phyloP scores from a whole-genome alignment of 1,140 invertebrate species.

The Thaumatotibia leucotreta region DNA sequence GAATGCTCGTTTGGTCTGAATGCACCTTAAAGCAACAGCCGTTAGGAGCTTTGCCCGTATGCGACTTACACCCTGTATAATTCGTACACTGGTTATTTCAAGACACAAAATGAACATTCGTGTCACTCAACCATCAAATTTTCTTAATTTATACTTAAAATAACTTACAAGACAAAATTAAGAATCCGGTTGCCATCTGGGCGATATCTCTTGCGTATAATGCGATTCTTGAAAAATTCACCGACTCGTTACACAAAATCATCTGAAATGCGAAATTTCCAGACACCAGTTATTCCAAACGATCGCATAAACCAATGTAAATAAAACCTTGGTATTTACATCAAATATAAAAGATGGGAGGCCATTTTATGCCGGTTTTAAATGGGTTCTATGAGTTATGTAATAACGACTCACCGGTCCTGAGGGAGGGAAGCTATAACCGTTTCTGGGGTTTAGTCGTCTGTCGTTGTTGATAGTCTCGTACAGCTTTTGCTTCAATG shows the following conservation, averaged over 20 bases:
- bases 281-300: neutral
- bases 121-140: neutral
- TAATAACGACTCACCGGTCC: neutral
- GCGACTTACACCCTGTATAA: too few species aligned
- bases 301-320: neutral
- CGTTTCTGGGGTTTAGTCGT: neutral
- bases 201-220: conserved; percentile 1
- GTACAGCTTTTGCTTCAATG: neutral
- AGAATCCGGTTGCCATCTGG: neutral
- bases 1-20: too few species aligned
- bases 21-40: too few species aligned
- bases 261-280: neutral
- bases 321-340: neutral
- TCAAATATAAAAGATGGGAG: neutral
- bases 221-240: conserved; percentile 12
- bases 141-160: neutral
- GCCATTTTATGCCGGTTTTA: neutral
- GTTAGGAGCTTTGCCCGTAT: too few species aligned
- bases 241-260: conserved; percentile 9
- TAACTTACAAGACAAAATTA: neutral
- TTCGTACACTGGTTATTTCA: too few species aligned
- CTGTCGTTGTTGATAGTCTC: conserved; percentile 8
- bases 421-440: conserved; percentile 1
- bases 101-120: neutral
- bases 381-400: neutral